Conservation (phyloP, 2,797 vertebrate genomes). For the Brotogeris chrysoptera region DNA sequence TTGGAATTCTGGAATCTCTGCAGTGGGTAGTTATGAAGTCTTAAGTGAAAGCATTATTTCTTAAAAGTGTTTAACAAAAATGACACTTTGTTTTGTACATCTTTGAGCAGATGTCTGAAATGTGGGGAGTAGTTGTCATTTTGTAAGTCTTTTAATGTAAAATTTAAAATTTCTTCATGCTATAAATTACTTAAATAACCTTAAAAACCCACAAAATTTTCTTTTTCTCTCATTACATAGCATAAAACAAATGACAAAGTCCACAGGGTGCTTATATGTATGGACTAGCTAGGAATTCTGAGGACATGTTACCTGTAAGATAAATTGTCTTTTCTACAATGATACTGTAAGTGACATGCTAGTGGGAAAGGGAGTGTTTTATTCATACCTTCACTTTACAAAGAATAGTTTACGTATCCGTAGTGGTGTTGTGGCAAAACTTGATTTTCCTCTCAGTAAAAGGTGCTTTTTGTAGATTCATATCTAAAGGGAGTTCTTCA, state of each 20-base stretch:
- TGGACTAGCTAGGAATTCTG: neutral
- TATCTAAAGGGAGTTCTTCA: neutral
- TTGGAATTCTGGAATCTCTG: neutral
- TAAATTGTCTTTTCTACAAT: neutral
- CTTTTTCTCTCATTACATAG: neutral
- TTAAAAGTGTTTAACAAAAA: neutral
- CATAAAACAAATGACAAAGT: neutral
- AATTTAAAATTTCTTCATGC: neutral
- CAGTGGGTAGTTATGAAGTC: neutral
- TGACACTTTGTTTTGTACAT: neutral
- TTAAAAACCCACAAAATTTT: neutral
- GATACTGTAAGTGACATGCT: neutral
- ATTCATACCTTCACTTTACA: neutral
- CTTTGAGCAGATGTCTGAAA: neutral
- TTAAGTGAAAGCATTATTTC: neutral
- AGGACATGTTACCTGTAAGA: neutral
- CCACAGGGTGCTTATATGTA: neutral
- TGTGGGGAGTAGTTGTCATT: neutral
- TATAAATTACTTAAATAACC: neutral
- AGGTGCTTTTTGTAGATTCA: neutral
- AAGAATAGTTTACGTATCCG: neutral
- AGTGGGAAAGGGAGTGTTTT: neutral
- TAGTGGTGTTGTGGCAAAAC: neutral
- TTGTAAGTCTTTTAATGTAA: neutral
- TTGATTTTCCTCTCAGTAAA: neutral